These are phyloP conservation scores for western clawed frog (Xenopus tropicalis) DNA, from an alignment of 2,113 vertebrate genomes.

Conservation along the genomic window UCB_Xtro_10.0 CM004444.2:168979001-168979500, in stretches of 20 bases:
- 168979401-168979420: background rate
- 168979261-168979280: slow-evolving; percentile 56
- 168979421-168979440: slow-evolving; percentile 45
- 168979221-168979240: slow-evolving; percentile 75
- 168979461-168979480: background rate
- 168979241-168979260: slow-evolving; percentile 75
- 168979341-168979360: slow-evolving; percentile 35
- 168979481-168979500: background rate
- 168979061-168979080: slow-evolving; percentile 73
- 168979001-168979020: no score
- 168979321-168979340: slow-evolving; percentile 34
- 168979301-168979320: slow-evolving; percentile 48
- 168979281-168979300: background rate
- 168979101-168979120: slow-evolving; percentile 56
- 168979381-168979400: slow-evolving; percentile 49
- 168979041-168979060: slow-evolving; percentile 62
- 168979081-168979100: slow-evolving; percentile 70
- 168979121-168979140: slow-evolving; percentile 44
- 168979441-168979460: background rate
- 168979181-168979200: slow-evolving; percentile 73
- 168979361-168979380: slow-evolving; percentile 44
- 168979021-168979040: background rate
- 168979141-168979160: slow-evolving; percentile 66
- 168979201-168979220: slow-evolving; percentile 71
- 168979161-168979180: slow-evolving; percentile 79